Evolutionary conservation across 23 tunicate species (phyloP), one percentile per base, ranked within the genome.

Genomic region (Trididemnum miniatum): DNA sequence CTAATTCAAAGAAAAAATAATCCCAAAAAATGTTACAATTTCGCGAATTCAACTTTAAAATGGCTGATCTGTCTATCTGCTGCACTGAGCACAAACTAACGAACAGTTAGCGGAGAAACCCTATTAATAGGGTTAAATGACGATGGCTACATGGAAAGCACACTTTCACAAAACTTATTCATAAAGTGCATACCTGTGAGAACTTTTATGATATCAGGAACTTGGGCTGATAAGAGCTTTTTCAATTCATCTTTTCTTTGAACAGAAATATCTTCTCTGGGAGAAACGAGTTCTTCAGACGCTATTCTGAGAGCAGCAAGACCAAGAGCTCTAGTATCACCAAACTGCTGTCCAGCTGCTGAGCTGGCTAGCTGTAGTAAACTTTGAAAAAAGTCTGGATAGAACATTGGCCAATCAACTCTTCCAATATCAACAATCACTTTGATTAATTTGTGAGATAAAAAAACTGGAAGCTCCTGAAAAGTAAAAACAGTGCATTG

Each of bases 391-490:
- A 92, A 92, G 79, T 83, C 66, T 54, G 92, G 92, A 52, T 92
- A 92, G 59, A 92, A 92, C 97, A 92, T 92, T 12, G 97, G 97
- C 97, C 97, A 92, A 65, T 92, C 97, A 0, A 83, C 74, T 35
- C 92, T 65, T 1, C 97, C 97, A 37, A 92, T 92, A 62, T 92
- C 97, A 26, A 92, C 92, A 31, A 92, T 87, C 51, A 87, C 91
- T 72, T 92, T 92, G 51, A 92, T 51, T 0, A 92, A 86, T 79
- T 92, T 92, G 80, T 83, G 89, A 2, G 79, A 28, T 33, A 92
- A 83, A 50, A 82, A 92, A 51, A 52, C 50, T 52, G 88, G 85
- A 24, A 92, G 15, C 0, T 63, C 72, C 92, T 87, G 81, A 28
- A 76, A 73, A 40, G 38, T 15, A 37, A 73, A 9, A 44, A 44